Evolutionary conservation across 2,113 vertebrate species (phyloP).

Genomic region (Heterotis niloticus): DNA sequence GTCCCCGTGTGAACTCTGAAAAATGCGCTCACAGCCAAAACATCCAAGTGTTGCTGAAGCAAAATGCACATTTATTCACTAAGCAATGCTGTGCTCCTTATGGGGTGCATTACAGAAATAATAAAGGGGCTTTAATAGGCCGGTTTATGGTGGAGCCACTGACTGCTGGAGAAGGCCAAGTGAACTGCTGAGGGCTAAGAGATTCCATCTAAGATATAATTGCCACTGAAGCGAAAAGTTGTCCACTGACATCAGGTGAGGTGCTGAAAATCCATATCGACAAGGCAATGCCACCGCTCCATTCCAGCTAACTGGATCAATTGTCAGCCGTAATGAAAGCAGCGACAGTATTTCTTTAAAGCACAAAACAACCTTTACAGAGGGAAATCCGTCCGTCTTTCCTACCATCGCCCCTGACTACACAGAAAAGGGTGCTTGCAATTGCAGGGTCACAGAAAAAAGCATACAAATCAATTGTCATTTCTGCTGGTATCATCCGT

Average conservation of each 20-base stretch:
- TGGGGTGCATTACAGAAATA: neutral
- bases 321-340: neutral
- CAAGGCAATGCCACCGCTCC: neutral
- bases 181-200: neutral
- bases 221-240: neutral
- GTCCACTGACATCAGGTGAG: too few species aligned
- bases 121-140: neutral
- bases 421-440: neutral
- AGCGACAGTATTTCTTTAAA: too few species aligned
- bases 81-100: neutral
- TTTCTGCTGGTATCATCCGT: constrained; percentile 13
- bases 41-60: too few species aligned
- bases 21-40: too few species aligned
- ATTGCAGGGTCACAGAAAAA: neutral
- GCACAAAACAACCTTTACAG: too few species aligned
- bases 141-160: neutral
- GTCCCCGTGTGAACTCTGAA: too few species aligned
- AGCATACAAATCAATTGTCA: constrained; percentile 16
- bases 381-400: too few species aligned
- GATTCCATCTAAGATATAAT: neutral
- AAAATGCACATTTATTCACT: too few species aligned
- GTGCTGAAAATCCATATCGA: neutral
- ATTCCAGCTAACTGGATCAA: neutral
- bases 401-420: neutral
- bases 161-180: neutral